These are phyloP conservation scores for Tryphoninae sp. DNA, from an alignment of 2,888 invertebrate genomes.

Conservation along the genomic window DNA sequence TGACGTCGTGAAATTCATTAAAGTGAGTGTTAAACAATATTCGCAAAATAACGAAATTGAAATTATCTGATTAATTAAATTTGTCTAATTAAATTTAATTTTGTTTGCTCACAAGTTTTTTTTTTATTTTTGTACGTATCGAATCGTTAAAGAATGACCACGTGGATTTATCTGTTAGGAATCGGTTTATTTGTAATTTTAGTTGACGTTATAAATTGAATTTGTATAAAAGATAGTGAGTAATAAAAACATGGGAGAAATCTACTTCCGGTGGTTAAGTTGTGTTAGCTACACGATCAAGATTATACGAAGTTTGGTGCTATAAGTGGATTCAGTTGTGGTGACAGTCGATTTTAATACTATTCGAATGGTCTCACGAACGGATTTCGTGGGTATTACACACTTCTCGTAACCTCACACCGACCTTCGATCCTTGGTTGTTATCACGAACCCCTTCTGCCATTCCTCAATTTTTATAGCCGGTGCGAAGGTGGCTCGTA, in stretches of 20 bases:
- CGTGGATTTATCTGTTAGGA: too few relatives aligned
- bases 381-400: constrained; percentile 24
- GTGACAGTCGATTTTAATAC: constrained; percentile 10
- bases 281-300: not conserved
- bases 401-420: constrained; percentile 20
- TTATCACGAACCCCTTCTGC: constrained; percentile 14
- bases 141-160: too few relatives aligned
- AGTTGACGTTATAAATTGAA: not conserved
- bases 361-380: constrained; percentile 38
- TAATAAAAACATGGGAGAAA: too few relatives aligned
- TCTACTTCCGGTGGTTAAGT: not conserved
- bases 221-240: not conserved
- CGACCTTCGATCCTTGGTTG: constrained; percentile 36
- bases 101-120: too few relatives aligned
- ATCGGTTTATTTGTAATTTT: too few relatives aligned
- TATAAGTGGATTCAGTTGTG: constrained; percentile 12
- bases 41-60: too few relatives aligned
- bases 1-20: constrained; percentile 12
- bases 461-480: constrained; percentile 47
- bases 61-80: too few relatives aligned
- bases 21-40: constrained; percentile 5
- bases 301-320: constrained; percentile 25
- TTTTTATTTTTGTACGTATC: too few relatives aligned
- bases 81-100: too few relatives aligned
- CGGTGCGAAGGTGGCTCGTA: constrained; percentile 22